phyloP scores from a whole-genome alignment of 2,113 vertebrate genomes.

The Prochilodus magdalenae region DNA sequence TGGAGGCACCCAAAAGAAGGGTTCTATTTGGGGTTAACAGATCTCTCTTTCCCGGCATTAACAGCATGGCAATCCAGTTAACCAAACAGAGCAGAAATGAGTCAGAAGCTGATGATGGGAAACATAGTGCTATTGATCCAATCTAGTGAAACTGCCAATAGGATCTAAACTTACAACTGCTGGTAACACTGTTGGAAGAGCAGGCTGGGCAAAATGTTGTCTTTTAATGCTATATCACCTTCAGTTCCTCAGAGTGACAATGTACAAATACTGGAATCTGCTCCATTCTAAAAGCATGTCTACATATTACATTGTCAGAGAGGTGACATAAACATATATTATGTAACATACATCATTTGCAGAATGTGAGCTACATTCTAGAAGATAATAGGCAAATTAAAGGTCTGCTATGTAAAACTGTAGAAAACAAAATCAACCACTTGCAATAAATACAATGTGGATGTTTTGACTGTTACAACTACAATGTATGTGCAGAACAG shows the following conservation, averaged over 20 bases:
- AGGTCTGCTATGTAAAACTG: too few species aligned
- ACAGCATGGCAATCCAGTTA: conserved; percentile 26
- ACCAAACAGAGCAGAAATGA: conserved; percentile 41
- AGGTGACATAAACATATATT: too few species aligned
- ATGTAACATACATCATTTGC: too few species aligned
- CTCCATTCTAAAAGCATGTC: too few species aligned
- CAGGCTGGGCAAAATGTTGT: not conserved
- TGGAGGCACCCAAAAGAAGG: conserved; percentile 29
- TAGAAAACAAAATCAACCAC: too few species aligned
- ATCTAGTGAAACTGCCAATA: conserved; percentile 2
- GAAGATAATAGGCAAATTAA: too few species aligned
- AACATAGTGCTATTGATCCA: conserved; percentile 17
- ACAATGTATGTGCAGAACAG: too few species aligned
- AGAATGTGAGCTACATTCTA: too few species aligned
- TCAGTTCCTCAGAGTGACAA: not conserved
- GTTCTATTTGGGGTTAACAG: conserved; percentile 35
- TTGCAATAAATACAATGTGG: too few species aligned
- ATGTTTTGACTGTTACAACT: too few species aligned
- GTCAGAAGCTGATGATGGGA: conserved; percentile 51
- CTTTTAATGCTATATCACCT: conserved; percentile 2
- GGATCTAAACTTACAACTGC: not conserved
- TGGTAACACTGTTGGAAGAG: not conserved
- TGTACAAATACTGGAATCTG: not conserved
- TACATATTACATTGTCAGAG: too few species aligned
- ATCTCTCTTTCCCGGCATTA: conserved; percentile 47